phyloP scores from a whole-genome alignment of 2,113 vertebrate species.

The Otocyon megalotis region DNA sequence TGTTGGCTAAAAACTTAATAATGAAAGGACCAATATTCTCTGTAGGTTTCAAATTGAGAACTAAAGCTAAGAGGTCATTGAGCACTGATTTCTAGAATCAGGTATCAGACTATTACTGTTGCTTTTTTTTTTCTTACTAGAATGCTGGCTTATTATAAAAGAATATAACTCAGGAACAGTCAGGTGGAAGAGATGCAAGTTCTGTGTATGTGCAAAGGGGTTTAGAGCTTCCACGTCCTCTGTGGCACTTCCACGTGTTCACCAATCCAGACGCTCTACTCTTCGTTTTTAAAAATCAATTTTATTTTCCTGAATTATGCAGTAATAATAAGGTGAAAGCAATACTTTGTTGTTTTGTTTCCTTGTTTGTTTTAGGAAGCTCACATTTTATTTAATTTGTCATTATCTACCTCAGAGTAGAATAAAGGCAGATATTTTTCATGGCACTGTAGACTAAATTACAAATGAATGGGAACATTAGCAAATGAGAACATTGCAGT shows the following conservation, averaged over 20 bases:
- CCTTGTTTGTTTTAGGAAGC: conserved; percentile 31
- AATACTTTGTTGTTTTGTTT: conserved; percentile 25
- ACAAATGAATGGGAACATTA: conserved; percentile 61
- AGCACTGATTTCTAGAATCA: conserved; percentile 9
- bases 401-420: conserved; percentile 8
- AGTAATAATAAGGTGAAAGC: neutral
- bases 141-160: neutral
- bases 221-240: neutral
- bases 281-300: conserved; percentile 18
- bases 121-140: neutral
- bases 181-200: neutral
- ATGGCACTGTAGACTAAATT: neutral
- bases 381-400: conserved; percentile 60
- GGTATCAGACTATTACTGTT: neutral
- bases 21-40: neutral
- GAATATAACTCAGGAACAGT: neutral
- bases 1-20: neutral
- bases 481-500: conserved; percentile 51
- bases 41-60: conserved; percentile 8
- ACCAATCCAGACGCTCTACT: neutral
- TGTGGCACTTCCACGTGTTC: neutral
- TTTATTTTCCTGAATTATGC: conserved; percentile 22
- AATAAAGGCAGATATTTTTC: conserved; percentile 62
- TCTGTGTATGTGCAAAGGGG: neutral
- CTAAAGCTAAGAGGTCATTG: neutral